phyloP scores from a whole-genome alignment of 2,113 vertebrate genomes.

The Rhipidura dahli region DNA sequence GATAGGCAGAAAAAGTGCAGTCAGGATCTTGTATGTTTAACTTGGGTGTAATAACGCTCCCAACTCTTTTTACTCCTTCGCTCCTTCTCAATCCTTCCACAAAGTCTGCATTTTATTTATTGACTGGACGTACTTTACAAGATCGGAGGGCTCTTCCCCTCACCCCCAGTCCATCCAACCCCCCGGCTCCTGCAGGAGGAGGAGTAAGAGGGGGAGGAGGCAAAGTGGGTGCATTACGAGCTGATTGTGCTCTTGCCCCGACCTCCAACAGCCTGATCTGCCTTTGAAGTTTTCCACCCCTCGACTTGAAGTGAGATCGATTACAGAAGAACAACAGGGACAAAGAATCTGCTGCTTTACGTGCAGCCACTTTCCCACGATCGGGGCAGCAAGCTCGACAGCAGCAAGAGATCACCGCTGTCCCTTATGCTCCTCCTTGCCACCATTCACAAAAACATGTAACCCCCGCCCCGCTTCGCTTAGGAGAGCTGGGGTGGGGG shows the following conservation, averaged over 20 bases:
- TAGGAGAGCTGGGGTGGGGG: neutral
- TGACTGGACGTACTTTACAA: neutral
- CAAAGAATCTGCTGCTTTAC: slow-evolving; percentile 77
- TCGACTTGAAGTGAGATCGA: slow-evolving; percentile 82
- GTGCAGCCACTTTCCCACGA: slow-evolving; percentile 86
- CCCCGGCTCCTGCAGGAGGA: neutral
- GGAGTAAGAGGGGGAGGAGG: slow-evolving; percentile 1
- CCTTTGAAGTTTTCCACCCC: slow-evolving; percentile 81
- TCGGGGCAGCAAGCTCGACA: slow-evolving; percentile 69
- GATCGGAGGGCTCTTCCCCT: neutral
- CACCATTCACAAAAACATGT: slow-evolving; percentile 6
- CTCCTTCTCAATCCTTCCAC: neutral
- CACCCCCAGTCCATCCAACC: neutral
- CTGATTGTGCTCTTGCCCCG: slow-evolving; percentile 66
- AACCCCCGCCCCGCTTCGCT: neutral
- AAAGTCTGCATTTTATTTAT: slow-evolving; percentile 47
- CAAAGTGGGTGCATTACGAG: slow-evolving; percentile 40
- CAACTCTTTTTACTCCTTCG: neutral
- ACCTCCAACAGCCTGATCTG: slow-evolving; percentile 74
- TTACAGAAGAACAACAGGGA: slow-evolving; percentile 83
- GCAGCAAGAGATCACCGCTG: slow-evolving; percentile 41
- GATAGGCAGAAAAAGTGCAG: neutral
- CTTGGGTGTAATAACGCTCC: neutral
- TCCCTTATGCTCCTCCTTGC: neutral
- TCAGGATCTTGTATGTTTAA: neutral